These are phyloP conservation scores for Diplodus sargus DNA, from an alignment of 2,797 vertebrate species.

Conservation along the genomic window DNA sequence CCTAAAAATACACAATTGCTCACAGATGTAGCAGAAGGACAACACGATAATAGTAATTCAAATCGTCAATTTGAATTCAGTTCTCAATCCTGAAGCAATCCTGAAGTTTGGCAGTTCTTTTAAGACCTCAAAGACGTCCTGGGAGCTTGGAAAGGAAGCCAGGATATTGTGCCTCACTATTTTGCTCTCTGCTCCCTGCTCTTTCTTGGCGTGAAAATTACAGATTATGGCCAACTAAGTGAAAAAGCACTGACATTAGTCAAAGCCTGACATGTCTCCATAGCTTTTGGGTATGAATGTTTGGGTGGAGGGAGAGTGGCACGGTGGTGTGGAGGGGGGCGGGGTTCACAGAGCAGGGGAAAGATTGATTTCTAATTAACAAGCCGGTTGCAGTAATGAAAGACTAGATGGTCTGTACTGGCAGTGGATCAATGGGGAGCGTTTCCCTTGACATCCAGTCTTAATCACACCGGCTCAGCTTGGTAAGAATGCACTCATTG, in stretches of 20 bases:
- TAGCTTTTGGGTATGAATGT: constrained; percentile 62
- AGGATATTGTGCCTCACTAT: constrained; percentile 52
- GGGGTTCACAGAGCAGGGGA: constrained; percentile 43
- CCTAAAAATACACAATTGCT: constrained; percentile 30
- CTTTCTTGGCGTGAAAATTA: constrained; percentile 65
- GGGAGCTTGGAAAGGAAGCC: constrained; percentile 67
- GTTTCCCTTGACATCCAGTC: constrained; percentile 71
- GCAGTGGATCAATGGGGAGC: constrained; percentile 76
- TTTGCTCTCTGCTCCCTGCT: constrained; percentile 56
- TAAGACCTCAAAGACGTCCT: constrained; percentile 56
- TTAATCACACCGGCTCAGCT: constrained; percentile 75
- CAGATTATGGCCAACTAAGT: constrained; percentile 65
- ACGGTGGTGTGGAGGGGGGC: constrained; percentile 30
- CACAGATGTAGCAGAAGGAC: constrained; percentile 19
- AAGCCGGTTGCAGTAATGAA: constrained; percentile 77
- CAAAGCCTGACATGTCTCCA: constrained; percentile 58
- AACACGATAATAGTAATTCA: constrained; percentile 31
- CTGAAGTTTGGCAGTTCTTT: constrained; percentile 52
- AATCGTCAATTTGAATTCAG: constrained; percentile 34
- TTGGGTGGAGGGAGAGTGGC: constrained; percentile 55
- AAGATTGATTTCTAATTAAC: constrained; percentile 83
- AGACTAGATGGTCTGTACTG: constrained; percentile 74
- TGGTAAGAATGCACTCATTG: constrained; percentile 66
- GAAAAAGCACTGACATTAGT: constrained; percentile 71
- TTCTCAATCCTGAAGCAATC: constrained; percentile 33